Evolutionary conservation across 1,140 invertebrate species (phyloP), one percentile per base, ranked within the genome.

Genomic region (Aplysia californica): DNA sequence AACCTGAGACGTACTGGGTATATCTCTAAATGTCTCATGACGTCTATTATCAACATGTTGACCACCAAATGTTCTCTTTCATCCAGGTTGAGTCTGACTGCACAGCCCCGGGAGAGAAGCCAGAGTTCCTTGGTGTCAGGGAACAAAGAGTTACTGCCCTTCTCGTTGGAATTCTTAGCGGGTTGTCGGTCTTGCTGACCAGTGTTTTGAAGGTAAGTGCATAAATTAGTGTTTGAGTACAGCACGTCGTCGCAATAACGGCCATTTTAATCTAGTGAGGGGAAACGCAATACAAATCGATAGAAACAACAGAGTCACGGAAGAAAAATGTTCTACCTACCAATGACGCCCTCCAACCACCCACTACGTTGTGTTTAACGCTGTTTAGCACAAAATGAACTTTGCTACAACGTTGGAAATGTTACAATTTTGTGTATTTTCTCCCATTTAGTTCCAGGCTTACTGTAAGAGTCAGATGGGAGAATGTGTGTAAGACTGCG

Each of bases 41-140:
- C n/a, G n/a, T n/a, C n/a, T n/a, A n/a, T n/a, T n/a, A n/a, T n/a
- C n/a, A n/a, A n/a, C n/a, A n/a, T n/a, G n/a, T n/a, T n/a, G n/a
- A n/a, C n/a, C n/a, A n/a, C n/a, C n/a, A n/a, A n/a, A n/a, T n/a
- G n/a, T n/a, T n/a, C n/a, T n/a, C n/a, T n/a, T n/a, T n/a, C n/a
- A n/a, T 99, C 65, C 98, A 98, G 91, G 91, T 96, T 74, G 97
- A 98, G 90, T 97, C 96, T 0, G 97, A 99, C 91, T 97, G 95
- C 87, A 95, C 96, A 29, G 98, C 98, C 41, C 98, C 98, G 18
- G 98, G 98, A 74, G 98, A 99, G 88, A 98, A 98, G 81, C 96
- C 98, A n/a, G 95, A 96, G 88, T 99, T 99, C 89, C 39, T 79
- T 56, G 69, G 76, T 23, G 78, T 84, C 70, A 94, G 97, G 85